phyloP scores from a whole-genome alignment of 2,797 vertebrate genomes.

The Cynodonichthys magdalenae region DNA sequence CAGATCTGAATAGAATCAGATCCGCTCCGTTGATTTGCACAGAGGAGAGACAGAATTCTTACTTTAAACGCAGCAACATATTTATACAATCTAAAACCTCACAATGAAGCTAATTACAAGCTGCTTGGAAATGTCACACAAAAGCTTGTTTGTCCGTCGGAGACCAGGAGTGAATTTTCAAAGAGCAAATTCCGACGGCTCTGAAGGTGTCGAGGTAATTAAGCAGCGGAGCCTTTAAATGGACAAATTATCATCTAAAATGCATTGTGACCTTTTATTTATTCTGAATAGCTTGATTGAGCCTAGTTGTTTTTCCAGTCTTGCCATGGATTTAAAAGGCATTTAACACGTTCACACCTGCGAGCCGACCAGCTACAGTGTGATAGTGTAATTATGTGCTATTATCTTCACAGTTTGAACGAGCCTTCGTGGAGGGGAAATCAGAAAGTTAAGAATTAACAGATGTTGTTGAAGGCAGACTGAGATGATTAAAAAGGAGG shows the following conservation, averaged over 20 bases:
- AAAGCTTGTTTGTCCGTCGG: constrained; percentile 43
- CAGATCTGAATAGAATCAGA: constrained; percentile 61
- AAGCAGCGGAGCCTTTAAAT: constrained; percentile 45
- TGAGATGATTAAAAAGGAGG: not conserved
- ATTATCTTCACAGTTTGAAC: constrained; percentile 2
- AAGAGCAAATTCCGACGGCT: constrained; percentile 36
- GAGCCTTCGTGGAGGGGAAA: not conserved
- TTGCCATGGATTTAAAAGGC: constrained; percentile 12
- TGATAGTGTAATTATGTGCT: constrained; percentile 9
- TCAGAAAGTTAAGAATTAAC: not conserved
- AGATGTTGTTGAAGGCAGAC: not conserved
- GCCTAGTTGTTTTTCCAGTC: not conserved
- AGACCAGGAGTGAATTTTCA: constrained; percentile 23
- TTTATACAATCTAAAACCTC: constrained; percentile 38
- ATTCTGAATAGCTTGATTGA: constrained; percentile 39
- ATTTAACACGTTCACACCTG: constrained; percentile 29
- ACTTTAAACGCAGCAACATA: constrained; percentile 23
- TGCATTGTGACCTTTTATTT: constrained; percentile 53
- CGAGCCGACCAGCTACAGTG: not conserved
- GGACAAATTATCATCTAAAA: constrained; percentile 60
- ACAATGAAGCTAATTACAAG: constrained; percentile 60
- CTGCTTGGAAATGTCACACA: constrained; percentile 61
- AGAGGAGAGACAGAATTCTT: constrained; percentile 40
- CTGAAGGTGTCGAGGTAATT: constrained; percentile 46
- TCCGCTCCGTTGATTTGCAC: constrained; percentile 60